Evolutionary conservation across 2,113 vertebrate genomes (phyloP).

Genomic region (Propithecus coquereli): DNA sequence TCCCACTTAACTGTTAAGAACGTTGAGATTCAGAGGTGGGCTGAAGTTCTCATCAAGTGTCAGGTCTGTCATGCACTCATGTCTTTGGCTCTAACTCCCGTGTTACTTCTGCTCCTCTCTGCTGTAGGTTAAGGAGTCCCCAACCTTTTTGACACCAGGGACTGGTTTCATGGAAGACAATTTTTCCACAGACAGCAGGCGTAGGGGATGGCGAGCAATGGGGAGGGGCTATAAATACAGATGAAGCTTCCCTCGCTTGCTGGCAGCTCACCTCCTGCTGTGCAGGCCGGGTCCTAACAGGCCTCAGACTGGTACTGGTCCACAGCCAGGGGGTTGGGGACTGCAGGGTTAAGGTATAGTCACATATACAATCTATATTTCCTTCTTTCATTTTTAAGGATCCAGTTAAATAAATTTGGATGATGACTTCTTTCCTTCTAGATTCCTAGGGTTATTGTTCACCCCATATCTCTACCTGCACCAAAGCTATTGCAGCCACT

Average conservation of each 20-base stretch:
- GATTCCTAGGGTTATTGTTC: not conserved
- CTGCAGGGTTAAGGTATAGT: not conserved
- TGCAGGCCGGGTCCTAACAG: too few species aligned
- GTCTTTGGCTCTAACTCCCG: not conserved
- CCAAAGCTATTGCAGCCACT: not conserved
- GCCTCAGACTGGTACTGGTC: too few species aligned
- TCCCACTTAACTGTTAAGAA: not conserved
- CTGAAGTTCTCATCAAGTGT: not conserved
- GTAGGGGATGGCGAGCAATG: too few species aligned
- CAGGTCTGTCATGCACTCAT: not conserved
- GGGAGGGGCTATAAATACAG: too few species aligned
- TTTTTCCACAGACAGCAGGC: too few species aligned
- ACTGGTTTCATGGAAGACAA: too few species aligned
- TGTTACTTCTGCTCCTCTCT: not conserved
- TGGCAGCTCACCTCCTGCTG: too few species aligned
- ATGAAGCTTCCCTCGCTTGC: too few species aligned
- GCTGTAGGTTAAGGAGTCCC: not conserved
- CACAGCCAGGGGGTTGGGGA: too few species aligned
- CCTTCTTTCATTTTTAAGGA: not conserved
- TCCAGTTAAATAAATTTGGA: not conserved
- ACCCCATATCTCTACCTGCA: not conserved
- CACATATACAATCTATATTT: not conserved
- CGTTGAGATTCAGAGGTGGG: not conserved
- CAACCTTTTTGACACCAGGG: too few species aligned
- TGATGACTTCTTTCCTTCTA: not conserved